phyloP scores from a whole-genome alignment of 2,113 vertebrate species.

The Telmatochromis sp. region DNA sequence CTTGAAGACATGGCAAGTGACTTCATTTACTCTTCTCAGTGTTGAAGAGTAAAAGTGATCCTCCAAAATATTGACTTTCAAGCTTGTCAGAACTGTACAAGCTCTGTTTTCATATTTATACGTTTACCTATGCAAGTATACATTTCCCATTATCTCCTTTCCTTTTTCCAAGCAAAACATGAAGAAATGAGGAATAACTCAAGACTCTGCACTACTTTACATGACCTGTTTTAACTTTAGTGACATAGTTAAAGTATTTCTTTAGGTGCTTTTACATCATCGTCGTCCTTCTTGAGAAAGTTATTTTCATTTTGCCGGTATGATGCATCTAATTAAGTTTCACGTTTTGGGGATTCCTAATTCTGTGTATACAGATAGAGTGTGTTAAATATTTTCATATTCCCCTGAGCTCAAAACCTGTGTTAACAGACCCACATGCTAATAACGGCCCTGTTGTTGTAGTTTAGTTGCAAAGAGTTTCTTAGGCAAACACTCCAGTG shows the following conservation, averaged over 20 bases:
- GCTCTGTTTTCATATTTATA: neutral
- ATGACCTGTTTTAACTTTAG: neutral
- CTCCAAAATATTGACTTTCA: neutral
- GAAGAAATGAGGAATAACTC: neutral
- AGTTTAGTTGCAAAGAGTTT: neutral
- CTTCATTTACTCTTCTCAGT: neutral
- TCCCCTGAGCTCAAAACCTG: neutral
- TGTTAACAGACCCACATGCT: slow-evolving; percentile 9
- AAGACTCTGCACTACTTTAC: neutral
- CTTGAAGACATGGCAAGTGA: neutral
- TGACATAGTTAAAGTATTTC: neutral
- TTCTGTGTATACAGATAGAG: neutral
- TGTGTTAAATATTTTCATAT: slow-evolving; percentile 27
- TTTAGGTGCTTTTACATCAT: neutral
- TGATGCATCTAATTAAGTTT: neutral
- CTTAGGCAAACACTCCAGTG: neutral
- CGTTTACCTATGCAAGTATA: neutral
- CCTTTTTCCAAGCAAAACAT: neutral
- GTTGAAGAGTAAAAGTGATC: neutral
- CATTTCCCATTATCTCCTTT: neutral
- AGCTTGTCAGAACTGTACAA: neutral
- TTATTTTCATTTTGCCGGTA: neutral
- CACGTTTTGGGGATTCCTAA: neutral
- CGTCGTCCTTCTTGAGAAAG: neutral
- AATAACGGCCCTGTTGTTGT: neutral